Percentiles rank a stretch among this genome's conserved stretches.
phyloP scores from a whole-genome alignment of 2,888 invertebrate species.

The Cephus sareptanus region DNA sequence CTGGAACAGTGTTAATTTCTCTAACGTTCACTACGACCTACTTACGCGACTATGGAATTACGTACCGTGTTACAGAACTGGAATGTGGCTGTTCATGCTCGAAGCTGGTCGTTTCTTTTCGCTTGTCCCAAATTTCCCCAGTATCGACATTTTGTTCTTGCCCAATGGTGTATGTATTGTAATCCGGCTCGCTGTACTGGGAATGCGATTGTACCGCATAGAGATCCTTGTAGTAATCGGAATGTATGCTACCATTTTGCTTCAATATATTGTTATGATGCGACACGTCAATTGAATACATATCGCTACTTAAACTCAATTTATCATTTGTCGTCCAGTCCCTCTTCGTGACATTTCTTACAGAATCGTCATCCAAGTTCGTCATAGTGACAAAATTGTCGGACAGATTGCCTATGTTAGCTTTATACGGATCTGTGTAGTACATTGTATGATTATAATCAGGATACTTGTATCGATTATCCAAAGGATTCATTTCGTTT shows the following conservation, averaged over 20 bases:
- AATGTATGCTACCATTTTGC: conserved; percentile 56
- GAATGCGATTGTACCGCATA: conserved; percentile 54
- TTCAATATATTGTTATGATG: conserved; percentile 55
- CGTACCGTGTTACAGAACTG: conserved; percentile 63
- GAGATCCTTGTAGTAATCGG: conserved; percentile 60
- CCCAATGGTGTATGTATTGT: conserved; percentile 57
- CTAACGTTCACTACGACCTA: background rate
- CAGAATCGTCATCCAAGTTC: conserved; percentile 47
- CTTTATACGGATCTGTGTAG: conserved; percentile 60
- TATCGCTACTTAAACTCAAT: conserved; percentile 52
- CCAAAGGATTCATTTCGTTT: conserved; percentile 55
- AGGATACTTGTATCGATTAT: conserved; percentile 62
- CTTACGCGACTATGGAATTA: conserved; percentile 10
- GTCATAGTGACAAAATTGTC: conserved; percentile 54
- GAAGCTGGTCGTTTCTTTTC: conserved; percentile 73
- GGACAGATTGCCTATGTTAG: conserved; percentile 53
- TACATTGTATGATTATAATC: conserved; percentile 64
- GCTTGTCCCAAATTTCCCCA: conserved; percentile 64
- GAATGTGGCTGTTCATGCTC: conserved; percentile 71
- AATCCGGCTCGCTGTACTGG: conserved; percentile 58
- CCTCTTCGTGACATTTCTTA: conserved; percentile 40
- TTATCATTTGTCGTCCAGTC: conserved; percentile 57
- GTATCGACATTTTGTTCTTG: conserved; percentile 64
- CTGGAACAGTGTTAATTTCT: background rate
- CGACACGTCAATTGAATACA: conserved; percentile 56